Conservation (phyloP, 2,888 invertebrate genomes). For the Ctena decussata region DNA sequence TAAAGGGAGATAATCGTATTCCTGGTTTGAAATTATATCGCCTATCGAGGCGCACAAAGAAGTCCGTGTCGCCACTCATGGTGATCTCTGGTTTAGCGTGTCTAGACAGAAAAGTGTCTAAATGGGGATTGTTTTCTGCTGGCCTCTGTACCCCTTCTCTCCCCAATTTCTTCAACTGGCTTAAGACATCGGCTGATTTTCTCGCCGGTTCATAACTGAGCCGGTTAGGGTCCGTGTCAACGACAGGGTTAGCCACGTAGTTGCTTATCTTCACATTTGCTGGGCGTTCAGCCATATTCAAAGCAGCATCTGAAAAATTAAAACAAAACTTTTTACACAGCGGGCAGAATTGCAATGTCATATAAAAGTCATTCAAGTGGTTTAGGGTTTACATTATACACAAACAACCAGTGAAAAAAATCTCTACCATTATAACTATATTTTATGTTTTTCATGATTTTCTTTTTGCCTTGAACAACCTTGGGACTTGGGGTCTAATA, state of each 20-base stretch:
- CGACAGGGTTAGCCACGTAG: too few species aligned
- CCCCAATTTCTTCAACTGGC: background rate
- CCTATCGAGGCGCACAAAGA: slow-evolving; percentile 37
- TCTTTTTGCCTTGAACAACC: too few species aligned
- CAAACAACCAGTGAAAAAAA: too few species aligned
- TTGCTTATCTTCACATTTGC: background rate
- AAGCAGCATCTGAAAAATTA: background rate
- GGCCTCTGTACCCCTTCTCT: background rate
- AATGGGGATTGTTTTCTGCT: slow-evolving; percentile 28
- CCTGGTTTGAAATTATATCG: slow-evolving; percentile 39
- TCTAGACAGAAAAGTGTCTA: slow-evolving; percentile 38
- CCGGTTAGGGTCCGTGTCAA: too few species aligned
- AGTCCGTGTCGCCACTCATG: slow-evolving; percentile 7
- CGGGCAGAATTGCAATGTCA: too few species aligned
- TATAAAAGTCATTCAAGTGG: too few species aligned
- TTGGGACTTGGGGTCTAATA: too few species aligned
- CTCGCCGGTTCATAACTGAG: background rate
- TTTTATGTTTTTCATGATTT: too few species aligned
- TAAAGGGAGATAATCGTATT: slow-evolving; percentile 50
- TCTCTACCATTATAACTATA: too few species aligned
- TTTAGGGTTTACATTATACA: too few species aligned
- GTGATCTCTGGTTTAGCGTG: slow-evolving; percentile 37
- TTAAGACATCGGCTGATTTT: background rate
- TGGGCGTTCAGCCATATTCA: background rate
- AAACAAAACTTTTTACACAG: too few species aligned